phyloP scores from a whole-genome alignment of 2,888 invertebrate species.

The Caenorhabditis sulstoni region DNA sequence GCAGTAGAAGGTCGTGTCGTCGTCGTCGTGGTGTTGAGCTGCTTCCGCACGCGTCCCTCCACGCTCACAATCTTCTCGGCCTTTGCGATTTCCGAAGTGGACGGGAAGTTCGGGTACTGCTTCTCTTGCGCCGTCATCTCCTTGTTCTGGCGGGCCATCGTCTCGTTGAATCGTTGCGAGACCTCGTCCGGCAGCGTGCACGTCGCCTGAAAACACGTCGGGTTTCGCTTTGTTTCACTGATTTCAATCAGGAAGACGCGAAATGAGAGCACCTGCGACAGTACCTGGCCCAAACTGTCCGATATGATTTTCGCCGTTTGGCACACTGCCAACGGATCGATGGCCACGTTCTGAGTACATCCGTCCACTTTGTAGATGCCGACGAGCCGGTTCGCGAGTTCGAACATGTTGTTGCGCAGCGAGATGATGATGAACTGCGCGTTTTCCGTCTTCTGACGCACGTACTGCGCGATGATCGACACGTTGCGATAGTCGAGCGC shows the following conservation, averaged over 20 bases:
- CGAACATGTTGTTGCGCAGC: conserved; percentile 96
- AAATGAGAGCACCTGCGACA: no score
- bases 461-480: conserved; percentile 96
- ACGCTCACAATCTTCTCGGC: conserved; percentile 50
- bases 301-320: conserved; percentile 26
- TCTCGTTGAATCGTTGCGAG: conserved; percentile 19
- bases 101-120: conserved; percentile 55
- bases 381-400: conserved; percentile 91
- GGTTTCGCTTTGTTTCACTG: neutral
- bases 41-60: conserved; percentile 29
- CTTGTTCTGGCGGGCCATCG: conserved; percentile 18
- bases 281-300: conserved; percentile 20
- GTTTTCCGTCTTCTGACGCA: conserved; percentile 92
- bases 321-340: conserved; percentile 60
- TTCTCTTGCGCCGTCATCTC: conserved; percentile 40
- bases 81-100: conserved; percentile 38
- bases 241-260: neutral
- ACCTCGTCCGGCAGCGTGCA: conserved; percentile 45
- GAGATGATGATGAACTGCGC: conserved; percentile 99
- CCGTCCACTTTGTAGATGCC: conserved; percentile 92
- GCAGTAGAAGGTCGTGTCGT: neutral
- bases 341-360: conserved; percentile 65
- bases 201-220: neutral
- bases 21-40: conserved; percentile 3
- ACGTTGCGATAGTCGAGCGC: conserved; percentile 95